Evolutionary conservation across 2,888 invertebrate genomes (phyloP).

Genomic region (Penaeus monodon): DNA sequence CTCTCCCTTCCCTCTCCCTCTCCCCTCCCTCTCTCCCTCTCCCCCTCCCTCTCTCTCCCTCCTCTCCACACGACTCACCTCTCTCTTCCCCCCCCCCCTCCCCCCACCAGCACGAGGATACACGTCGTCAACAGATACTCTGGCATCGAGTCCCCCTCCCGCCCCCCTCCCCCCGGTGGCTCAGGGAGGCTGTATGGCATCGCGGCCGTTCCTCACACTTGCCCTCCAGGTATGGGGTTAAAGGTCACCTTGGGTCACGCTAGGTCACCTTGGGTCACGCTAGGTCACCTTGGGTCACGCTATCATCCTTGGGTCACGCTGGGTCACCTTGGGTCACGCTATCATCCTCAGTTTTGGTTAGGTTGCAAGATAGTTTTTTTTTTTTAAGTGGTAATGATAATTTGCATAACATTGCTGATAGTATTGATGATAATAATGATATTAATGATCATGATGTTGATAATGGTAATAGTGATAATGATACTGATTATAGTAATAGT

Average conservation of each 20-base stretch:
- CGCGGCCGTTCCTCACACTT: slow-evolving; percentile 84
- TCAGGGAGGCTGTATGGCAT: slow-evolving; percentile 91
- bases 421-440: too few relatives aligned
- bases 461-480: too few relatives aligned
- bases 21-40: too few relatives aligned
- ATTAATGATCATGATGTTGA: too few relatives aligned
- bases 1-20: too few relatives aligned
- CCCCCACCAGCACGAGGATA: slow-evolving; percentile 79
- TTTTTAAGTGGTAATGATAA: too few relatives aligned
- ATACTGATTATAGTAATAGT: too few relatives aligned
- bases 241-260: background rate
- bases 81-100: too few relatives aligned
- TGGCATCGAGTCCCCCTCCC: slow-evolving; percentile 74
- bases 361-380: background rate
- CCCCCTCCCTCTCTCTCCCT: too few relatives aligned
- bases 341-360: too few relatives aligned
- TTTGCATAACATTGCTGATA: too few relatives aligned
- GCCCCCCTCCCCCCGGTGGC: slow-evolving; percentile 85
- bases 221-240: slow-evolving; percentile 76
- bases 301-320: background rate
- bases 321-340: background rate
- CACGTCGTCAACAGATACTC: slow-evolving; percentile 78
- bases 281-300: background rate
- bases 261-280: background rate
- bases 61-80: background rate